phyloP scores from a whole-genome alignment of 2,113 vertebrate genomes.

The Gyps fulvus region DNA sequence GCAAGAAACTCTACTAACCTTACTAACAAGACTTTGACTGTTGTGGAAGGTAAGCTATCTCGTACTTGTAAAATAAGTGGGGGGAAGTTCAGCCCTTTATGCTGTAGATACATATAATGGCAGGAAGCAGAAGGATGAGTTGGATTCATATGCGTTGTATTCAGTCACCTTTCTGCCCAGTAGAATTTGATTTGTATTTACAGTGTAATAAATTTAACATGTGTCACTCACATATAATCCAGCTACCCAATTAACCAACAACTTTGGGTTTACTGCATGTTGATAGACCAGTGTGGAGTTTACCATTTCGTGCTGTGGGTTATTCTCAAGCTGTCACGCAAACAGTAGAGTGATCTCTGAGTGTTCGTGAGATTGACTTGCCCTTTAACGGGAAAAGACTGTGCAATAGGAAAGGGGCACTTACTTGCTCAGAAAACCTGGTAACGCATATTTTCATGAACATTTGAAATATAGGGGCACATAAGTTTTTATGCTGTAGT shows the following conservation, averaged over 20 bases:
- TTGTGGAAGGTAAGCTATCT: background rate
- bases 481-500: constrained; percentile 36
- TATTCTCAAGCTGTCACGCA: background rate
- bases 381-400: background rate
- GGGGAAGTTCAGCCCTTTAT: background rate
- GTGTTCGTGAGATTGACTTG: background rate
- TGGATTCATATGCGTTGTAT: background rate
- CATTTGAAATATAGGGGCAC: constrained; percentile 13
- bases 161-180: background rate
- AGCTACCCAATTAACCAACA: background rate
- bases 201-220: background rate
- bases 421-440: background rate
- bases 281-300: background rate
- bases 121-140: background rate
- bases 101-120: fast-evolving
- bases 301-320: background rate
- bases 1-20: background rate
- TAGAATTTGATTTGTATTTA: background rate
- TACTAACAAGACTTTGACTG: background rate
- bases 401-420: background rate
- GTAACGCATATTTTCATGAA: background rate
- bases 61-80: background rate
- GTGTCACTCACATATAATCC: background rate
- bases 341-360: background rate
- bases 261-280: background rate